These are phyloP conservation scores for Drosophila kohkoa DNA, from an alignment of 1,140 invertebrate genomes.

Conservation along the genomic window DNA sequence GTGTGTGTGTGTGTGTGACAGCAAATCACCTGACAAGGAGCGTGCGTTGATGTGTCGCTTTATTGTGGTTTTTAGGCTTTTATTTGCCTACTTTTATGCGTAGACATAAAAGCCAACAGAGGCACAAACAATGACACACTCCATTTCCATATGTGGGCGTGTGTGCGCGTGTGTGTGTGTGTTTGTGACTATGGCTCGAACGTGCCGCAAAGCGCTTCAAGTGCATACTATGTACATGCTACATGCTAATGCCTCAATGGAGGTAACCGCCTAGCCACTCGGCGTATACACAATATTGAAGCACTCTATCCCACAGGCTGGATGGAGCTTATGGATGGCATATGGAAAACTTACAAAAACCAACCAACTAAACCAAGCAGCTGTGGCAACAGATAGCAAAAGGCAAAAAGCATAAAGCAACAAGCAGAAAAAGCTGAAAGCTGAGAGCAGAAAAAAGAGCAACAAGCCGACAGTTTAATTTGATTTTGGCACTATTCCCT, in stretches of 20 bases:
- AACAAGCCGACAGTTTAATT: conserved; percentile 62
- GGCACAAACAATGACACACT: conserved; percentile 16
- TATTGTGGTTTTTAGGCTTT: conserved; percentile 73
- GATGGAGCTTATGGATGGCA: conserved; percentile 3
- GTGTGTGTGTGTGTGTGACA: conserved; percentile 5
- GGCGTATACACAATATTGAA: conserved; percentile 64
- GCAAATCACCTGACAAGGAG: conserved; percentile 22
- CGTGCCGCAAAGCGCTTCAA: conserved; percentile 67
- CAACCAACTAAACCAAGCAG: neutral
- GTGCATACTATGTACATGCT: conserved; percentile 50
- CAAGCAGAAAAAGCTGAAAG: conserved; percentile 35
- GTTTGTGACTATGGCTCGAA: conserved; percentile 40
- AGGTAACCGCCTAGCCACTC: conserved; percentile 47
- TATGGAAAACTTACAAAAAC: conserved; percentile 15
- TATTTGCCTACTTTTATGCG: conserved; percentile 77
- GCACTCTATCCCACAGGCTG: neutral
- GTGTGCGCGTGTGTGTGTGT: conserved; percentile 13
- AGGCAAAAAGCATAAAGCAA: conserved; percentile 39
- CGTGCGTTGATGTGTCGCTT: conserved; percentile 60
- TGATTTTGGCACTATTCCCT: conserved; percentile 40
- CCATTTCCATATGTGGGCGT: neutral
- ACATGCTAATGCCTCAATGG: conserved; percentile 68
- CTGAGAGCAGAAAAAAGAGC: conserved; percentile 20
- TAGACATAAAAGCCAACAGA: conserved; percentile 59
- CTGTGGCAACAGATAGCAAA: conserved; percentile 13